Base-by-base conservation (phyloP, 2,888 invertebrate species). In the Chaetogeoica ovagalla region DNA sequence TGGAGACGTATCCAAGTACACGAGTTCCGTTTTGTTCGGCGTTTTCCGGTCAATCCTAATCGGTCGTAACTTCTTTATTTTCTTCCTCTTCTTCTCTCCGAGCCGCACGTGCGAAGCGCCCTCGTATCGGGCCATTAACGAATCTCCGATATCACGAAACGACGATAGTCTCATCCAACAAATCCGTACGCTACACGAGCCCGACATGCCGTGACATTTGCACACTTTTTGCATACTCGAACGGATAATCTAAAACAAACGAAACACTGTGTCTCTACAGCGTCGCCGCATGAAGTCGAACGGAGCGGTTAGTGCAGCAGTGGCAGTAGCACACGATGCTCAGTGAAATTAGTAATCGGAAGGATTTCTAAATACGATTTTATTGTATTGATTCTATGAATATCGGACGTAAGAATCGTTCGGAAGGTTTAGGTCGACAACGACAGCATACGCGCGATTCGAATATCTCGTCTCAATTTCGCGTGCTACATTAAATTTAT, bases 161-260 rank as follows among this genome's bases (percentile, higher is more conserved):
- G 91, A 89, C 7, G 93, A 92, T 84, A 96, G 88, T 82, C 93
- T 91, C 83, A 94, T 89, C 96, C 96, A 96, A 86, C 96, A 96
- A 11, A 96, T 94, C 70, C 94, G 90, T 83, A 95, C 91, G 63
- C 94, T 94, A 87, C 96, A 96, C 5, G 95, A 95, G 0, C 95
- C 96, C 0, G 95, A 95, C 89, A 96, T 95, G 39, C 96, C 96
- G 86, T 96, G 96, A 85, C 96, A 96, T 86, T 96, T 96, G 89
- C 96, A 96, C 30, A 94, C 91, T 63, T 94, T 90, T 85, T 94
- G 93, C 93, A 95, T 94, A 82, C 92, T 82, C 15, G 82, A 82
- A 30, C 82, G 76, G 37, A 83, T 82, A 37, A 83, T 82, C 83
- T 83, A n/a, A n/a, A n/a, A n/a, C n/a, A n/a, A n/a, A n/a, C n/a